Percentiles rank a stretch among this genome's conserved stretches.
Evolutionary conservation across 2,797 vertebrate genomes (phyloP).

Genomic region (Myotis pilosus): DNA sequence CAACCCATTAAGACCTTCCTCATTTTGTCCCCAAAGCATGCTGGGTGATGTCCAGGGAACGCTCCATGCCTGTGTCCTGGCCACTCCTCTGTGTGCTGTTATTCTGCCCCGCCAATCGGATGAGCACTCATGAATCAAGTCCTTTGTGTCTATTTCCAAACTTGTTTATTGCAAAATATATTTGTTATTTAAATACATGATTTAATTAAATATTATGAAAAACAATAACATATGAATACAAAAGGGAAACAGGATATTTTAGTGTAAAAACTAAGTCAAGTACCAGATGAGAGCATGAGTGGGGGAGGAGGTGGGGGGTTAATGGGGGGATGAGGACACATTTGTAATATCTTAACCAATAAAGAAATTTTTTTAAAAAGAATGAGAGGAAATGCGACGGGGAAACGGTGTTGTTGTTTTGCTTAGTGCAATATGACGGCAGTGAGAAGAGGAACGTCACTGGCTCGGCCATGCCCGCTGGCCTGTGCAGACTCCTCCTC

Average conservation of each 20-base stretch:
- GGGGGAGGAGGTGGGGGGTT: too few species aligned
- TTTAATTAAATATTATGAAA: not conserved
- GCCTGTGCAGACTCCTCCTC: not conserved
- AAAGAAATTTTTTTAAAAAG: not conserved
- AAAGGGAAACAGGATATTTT: not conserved
- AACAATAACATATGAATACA: not conserved
- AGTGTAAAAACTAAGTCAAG: not conserved
- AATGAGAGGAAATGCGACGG: not conserved
- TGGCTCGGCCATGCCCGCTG: too few species aligned
- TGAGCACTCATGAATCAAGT: not conserved
- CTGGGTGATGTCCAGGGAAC: not conserved
- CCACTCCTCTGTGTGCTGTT: rapidly evolving
- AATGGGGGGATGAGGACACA: too few species aligned
- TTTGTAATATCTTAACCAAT: too few species aligned
- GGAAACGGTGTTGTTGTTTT: not conserved
- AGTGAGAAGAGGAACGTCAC: not conserved
- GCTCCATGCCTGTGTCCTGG: rapidly evolving
- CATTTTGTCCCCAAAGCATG: not conserved
- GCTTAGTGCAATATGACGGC: not conserved
- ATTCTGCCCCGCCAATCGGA: not conserved
- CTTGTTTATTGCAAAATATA: not conserved
- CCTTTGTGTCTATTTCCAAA: not conserved
- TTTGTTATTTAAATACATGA: not conserved
- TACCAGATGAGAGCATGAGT: too few species aligned
- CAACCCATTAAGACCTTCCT: not conserved